Conservation (phyloP, 1,140 invertebrate genomes). For the Chelonus insularis region DNA sequence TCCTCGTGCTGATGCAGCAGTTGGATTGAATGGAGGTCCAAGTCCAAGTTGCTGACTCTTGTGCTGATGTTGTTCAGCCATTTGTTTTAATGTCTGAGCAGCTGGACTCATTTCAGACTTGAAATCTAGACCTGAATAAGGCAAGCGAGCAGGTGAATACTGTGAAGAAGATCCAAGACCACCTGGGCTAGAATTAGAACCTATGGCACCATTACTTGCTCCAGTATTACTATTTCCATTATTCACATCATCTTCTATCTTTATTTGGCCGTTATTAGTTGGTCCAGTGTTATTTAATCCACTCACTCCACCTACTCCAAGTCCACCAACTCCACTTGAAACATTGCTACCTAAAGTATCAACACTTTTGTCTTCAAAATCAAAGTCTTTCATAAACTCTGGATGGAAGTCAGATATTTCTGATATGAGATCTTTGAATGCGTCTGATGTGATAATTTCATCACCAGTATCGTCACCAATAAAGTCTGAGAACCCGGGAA, state of each 20-base stretch:
- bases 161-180: conserved; percentile 44
- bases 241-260: conserved; percentile 54
- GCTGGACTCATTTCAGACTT: conserved; percentile 80
- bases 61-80: conserved; percentile 95
- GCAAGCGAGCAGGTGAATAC: conserved; percentile 57
- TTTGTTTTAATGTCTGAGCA: conserved; percentile 91
- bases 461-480: conserved; percentile 80
- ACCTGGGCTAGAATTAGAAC: conserved; percentile 47
- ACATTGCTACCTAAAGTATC: conserved; percentile 36
- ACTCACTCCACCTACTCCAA: conserved; percentile 21
- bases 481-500: conserved; percentile 78
- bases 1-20: conserved; percentile 44
- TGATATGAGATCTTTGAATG: conserved; percentile 85
- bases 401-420: conserved; percentile 82
- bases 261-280: conserved; percentile 55
- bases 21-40: conserved; percentile 49
- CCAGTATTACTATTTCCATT: conserved; percentile 32
- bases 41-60: conserved; percentile 66
- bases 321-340: conserved; percentile 27
- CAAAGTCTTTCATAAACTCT: conserved; percentile 83
- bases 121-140: conserved; percentile 60
- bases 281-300: conserved; percentile 26
- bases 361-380: conserved; percentile 68
- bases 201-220: conserved; percentile 33
- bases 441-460: conserved; percentile 77